Base-by-base conservation (phyloP, 2,888 invertebrate species). In the Drosophila lacicola region DNA sequence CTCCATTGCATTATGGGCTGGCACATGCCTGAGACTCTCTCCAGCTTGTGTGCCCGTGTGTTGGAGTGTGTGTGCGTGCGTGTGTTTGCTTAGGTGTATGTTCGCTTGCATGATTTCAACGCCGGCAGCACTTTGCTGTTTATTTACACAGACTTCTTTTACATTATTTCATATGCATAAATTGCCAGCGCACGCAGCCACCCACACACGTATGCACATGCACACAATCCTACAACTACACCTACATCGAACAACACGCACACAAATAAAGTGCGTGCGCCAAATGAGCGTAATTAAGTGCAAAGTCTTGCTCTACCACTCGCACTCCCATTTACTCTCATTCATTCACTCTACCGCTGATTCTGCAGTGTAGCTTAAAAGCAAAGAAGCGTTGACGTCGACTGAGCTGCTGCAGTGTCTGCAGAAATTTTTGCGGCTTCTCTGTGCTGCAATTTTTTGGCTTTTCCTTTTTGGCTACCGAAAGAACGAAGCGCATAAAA, bases 101-200 rank as follows among this genome's bases (percentile, higher is more conserved):
- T 70, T 47, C 70, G 81, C 66, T 80, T 78, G 83, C 80, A 80
- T 80, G 82, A 77, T 80, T 82, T 83, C 84, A 83, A 87, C 70
- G 83, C 83, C 86, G 60, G 88, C 83, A 83, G 83, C 83, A 88
- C 88, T 83, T 85, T 82, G 74, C 88, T 88, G 88, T 83, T 83
- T 83, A 83, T 83, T 83, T 83, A 88, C 88, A 75, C 66, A 88
- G 77, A 70, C 86, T 83, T 85, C 82, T 88, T 88, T 82, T 57
- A 82, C 88, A 82, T 84, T 84, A 60, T 67, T 78, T 68, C 82
- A 77, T 75, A 82, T 81, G 82, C 82, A 83, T 88, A 83, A 83
- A 85, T 85, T 88, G 82, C 78, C 78, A 58, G 53, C 68, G 41
- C 61, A 67, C 56, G 57, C 66, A 73, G 54, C 62, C 67, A 66